Evolutionary conservation across 2,113 vertebrate genomes (phyloP).

Genomic region (Rana temporaria): DNA sequence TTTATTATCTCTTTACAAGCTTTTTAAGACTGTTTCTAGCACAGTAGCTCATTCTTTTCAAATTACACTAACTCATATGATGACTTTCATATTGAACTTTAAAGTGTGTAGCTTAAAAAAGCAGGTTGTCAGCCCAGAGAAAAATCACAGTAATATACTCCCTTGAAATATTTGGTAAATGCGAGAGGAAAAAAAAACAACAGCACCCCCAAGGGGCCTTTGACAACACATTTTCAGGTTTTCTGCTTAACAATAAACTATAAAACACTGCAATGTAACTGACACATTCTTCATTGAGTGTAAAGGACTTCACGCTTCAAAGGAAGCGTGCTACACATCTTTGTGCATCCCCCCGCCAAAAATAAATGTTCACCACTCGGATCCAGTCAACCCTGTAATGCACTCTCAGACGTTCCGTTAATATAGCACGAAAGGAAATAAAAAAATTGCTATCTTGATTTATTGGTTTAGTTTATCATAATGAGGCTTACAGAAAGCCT

Average conservation of each 20-base stretch:
- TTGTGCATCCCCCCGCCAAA: slow-evolving; percentile 23
- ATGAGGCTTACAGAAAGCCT: neutral
- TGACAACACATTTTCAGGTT: slow-evolving; percentile 59
- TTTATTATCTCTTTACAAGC: too few relatives aligned
- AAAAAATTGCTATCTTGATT: slow-evolving; percentile 8
- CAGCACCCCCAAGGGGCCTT: slow-evolving; percentile 52
- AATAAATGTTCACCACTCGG: slow-evolving; percentile 33
- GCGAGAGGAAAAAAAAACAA: slow-evolving; percentile 51
- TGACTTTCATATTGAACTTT: slow-evolving; percentile 6
- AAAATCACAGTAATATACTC: slow-evolving; percentile 21
- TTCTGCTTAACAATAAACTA: slow-evolving; percentile 54
- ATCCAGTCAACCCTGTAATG: slow-evolving; percentile 43
- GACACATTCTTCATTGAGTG: slow-evolving; percentile 48
- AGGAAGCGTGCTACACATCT: slow-evolving; percentile 42
- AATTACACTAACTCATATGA: slow-evolving; percentile 12
- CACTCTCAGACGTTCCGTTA: slow-evolving; percentile 37
- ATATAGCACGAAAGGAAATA: slow-evolving; percentile 43
- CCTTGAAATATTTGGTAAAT: neutral
- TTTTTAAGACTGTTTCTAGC: too few relatives aligned
- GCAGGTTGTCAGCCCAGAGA: neutral
- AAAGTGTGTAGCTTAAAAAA: slow-evolving; percentile 12
- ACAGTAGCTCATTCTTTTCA: neutral
- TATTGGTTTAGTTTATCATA: neutral
- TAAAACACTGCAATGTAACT: slow-evolving; percentile 34
- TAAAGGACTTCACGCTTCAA: slow-evolving; percentile 49